These are phyloP conservation scores for Gallinago nigripennis DNA, from an alignment of 2,797 vertebrate genomes.

Conservation along the genomic window DNA sequence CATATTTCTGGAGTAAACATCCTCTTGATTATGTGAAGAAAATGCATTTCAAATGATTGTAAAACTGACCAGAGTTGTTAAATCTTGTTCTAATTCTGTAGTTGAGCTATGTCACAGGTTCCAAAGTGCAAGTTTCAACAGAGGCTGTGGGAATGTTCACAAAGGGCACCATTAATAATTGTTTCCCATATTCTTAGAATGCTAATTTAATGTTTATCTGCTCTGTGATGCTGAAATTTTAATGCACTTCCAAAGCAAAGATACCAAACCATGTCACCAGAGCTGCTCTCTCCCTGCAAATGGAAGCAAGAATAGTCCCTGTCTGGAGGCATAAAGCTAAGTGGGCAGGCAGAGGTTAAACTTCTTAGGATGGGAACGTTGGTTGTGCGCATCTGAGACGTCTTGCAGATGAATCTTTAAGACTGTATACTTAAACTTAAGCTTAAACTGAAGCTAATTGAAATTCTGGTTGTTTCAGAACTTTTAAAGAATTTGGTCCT, in stretches of 20 bases:
- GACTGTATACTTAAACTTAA: background rate
- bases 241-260: background rate
- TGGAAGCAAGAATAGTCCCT: background rate
- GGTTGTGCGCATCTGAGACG: background rate
- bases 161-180: background rate
- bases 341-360: background rate
- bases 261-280: background rate
- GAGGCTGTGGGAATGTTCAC: background rate
- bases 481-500: background rate
- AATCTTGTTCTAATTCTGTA: background rate
- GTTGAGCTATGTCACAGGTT: background rate
- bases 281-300: background rate
- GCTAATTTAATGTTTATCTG: background rate
- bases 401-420: background rate
- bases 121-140: background rate
- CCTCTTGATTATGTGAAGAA: background rate
- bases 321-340: background rate
- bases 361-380: background rate
- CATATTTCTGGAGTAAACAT: background rate
- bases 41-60: background rate
- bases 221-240: background rate
- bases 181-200: background rate
- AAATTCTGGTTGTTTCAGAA: background rate
- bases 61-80: background rate
- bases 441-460: background rate